These are phyloP conservation scores for Leptopilina syphax DNA, from an alignment of 2,888 invertebrate species.

Conservation along the genomic window DNA sequence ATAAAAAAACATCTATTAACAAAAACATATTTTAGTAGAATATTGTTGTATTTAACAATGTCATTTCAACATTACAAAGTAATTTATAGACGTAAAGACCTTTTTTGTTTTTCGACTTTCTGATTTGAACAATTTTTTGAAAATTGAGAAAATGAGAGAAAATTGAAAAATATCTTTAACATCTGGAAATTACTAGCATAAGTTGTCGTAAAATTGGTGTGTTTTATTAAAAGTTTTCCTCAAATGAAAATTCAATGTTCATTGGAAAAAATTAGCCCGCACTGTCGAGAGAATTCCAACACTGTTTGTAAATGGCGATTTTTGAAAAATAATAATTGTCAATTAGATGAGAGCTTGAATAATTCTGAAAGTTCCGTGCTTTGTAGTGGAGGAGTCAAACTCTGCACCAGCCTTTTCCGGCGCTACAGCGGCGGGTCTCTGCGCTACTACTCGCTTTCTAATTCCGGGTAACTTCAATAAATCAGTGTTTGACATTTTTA, in stretches of 20 bases:
- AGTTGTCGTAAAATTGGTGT: no score
- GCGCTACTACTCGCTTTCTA: constrained; percentile 81
- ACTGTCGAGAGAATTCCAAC: not conserved
- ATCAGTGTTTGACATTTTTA: not conserved
- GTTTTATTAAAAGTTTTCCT: no score
- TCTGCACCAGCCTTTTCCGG: constrained; percentile 73
- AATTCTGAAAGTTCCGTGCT: constrained; percentile 55
- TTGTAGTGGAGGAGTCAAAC: constrained; percentile 76
- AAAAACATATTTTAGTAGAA: no score
- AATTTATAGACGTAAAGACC: no score
- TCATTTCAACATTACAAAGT: no score
- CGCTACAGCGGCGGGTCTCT: constrained; percentile 67
- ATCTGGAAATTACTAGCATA: no score
- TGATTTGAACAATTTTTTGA: no score
- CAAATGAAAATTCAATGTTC: no score
- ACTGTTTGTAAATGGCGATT: not conserved
- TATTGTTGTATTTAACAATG: no score
- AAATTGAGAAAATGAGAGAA: no score
- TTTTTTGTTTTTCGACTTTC: no score
- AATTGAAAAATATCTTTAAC: no score
- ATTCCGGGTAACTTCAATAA: constrained; percentile 78
- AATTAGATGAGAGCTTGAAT: not conserved
- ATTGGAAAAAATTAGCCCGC: not conserved
- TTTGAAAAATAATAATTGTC: not conserved
- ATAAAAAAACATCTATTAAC: not conserved